Percentiles rank a stretch among this genome's conserved stretches.
Evolutionary conservation across 2,113 vertebrate genomes (phyloP).

Genomic region (Rhegmatorhina hoffmannsi): DNA sequence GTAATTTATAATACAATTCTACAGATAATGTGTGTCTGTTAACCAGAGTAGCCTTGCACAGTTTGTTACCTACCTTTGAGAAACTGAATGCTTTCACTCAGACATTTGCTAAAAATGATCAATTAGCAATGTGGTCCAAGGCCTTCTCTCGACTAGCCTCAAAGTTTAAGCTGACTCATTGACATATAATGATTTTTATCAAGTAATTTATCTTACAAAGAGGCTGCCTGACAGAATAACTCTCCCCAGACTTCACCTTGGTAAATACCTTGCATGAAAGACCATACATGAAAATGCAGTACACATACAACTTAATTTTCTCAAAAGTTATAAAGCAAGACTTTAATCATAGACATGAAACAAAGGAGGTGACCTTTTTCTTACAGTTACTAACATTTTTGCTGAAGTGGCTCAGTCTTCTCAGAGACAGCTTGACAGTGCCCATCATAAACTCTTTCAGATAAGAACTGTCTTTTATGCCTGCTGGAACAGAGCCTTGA

Average conservation of each 20-base stretch:
- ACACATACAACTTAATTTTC: background rate
- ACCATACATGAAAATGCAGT: background rate
- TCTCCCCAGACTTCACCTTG: background rate
- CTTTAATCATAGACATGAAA: background rate
- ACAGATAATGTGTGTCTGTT: background rate
- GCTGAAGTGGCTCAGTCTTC: background rate
- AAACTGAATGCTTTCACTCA: background rate
- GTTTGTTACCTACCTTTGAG: background rate
- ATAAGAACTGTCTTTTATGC: background rate
- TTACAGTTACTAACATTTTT: background rate
- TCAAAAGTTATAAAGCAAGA: background rate
- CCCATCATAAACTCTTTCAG: background rate
- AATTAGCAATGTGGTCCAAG: background rate
- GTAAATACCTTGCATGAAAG: background rate
- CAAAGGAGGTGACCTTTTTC: background rate
- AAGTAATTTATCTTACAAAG: background rate
- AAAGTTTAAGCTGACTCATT: background rate
- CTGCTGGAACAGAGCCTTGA: background rate
- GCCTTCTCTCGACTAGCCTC: background rate
- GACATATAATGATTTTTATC: background rate
- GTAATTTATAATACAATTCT: background rate
- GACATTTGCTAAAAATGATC: background rate
- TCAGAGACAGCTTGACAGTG: background rate
- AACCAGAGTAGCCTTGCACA: background rate
- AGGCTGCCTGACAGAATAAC: background rate